These are phyloP conservation scores for Corythoichthys intestinalis DNA, from an alignment of 2,113 vertebrate genomes.

Conservation along the genomic window DNA sequence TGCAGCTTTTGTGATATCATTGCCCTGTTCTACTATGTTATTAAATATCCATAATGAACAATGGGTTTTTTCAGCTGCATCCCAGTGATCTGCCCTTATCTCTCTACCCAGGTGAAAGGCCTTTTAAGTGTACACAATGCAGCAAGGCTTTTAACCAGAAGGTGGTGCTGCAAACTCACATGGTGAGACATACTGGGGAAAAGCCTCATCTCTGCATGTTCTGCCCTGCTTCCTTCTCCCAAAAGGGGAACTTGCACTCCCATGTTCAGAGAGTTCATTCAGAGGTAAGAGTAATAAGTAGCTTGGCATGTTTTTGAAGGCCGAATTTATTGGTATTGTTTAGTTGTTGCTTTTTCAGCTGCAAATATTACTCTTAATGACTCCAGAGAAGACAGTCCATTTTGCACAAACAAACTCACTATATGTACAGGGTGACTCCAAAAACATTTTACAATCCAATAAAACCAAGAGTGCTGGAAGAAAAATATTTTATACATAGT, in stretches of 20 bases:
- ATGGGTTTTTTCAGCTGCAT: background rate
- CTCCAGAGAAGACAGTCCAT: too few relatives aligned
- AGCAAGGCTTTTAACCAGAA: slow-evolving; percentile 99
- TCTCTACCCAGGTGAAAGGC: slow-evolving; percentile 80
- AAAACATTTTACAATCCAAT: too few relatives aligned
- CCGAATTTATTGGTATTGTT: background rate
- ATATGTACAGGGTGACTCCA: too few relatives aligned
- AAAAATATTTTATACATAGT: too few relatives aligned
- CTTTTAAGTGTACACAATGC: slow-evolving; percentile 88
- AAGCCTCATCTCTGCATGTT: slow-evolving; percentile 94
- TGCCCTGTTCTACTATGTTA: background rate
- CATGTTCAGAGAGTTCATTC: slow-evolving; percentile 96
- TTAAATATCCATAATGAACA: background rate
- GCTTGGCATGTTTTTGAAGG: background rate
- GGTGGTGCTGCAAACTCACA: slow-evolving; percentile 97
- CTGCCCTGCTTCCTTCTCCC: slow-evolving; percentile 95
- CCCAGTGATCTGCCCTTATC: background rate
- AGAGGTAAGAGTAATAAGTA: slow-evolving; percentile 74
- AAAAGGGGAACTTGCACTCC: slow-evolving; percentile 96
- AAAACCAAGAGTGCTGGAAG: too few relatives aligned
- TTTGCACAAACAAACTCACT: too few relatives aligned
- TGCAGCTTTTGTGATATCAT: too few relatives aligned
- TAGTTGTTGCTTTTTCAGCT: background rate
- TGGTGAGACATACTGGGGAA: slow-evolving; percentile 95
- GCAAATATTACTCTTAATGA: background rate